Evolutionary conservation across 2,797 vertebrate species (phyloP), one percentile per base, ranked within the genome.

Genomic region (Protosalanx chinensis): DNA sequence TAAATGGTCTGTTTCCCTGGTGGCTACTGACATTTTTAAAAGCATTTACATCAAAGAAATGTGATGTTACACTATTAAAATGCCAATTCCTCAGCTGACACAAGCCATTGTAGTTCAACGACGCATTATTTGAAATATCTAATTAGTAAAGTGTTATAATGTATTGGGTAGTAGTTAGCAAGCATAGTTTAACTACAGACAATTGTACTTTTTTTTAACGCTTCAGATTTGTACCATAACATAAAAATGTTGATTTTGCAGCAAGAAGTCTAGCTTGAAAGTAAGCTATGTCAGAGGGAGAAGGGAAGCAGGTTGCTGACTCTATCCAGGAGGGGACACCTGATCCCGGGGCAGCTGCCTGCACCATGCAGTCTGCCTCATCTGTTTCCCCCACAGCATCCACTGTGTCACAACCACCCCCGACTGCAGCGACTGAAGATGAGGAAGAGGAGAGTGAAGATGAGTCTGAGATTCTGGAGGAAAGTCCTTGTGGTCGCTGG

Each of bases 401-500:
- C 71, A 85, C 89, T 74, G 90, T 92, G 66, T 89, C 92, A 1
- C 93, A 95, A 80, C 87, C 93, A 64, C 88, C 93, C 5, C 84
- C 90, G 0, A 72, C 93, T 0, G 81, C 91, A 3, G 90, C 91
- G 68, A 92, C 92, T 0, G 93, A 94, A 82, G 94, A 96, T 33
- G 95, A 96, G 71, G 96, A 97, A 74, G 96, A 98, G 76, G 89
- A 98, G 87, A 98, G 96, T 8, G 97, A 98, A 87, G 97, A 98
- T 84, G 97, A 98, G 88, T 98, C 96, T 0, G 97, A 98, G 87
- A 98, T 98, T 81, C 89, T 98, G 76, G 97, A 98, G 87, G 97
- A 98, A 85, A 98, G 97, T 32, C 97, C 97, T 0, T 98, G 97
- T 85, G 97, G 97, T 63, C 95, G 97, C 70, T 98, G 97, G 97